Conservation (phyloP, 92 coral and sea anemone genomes). For the Phenganax stokvisi region DNA sequence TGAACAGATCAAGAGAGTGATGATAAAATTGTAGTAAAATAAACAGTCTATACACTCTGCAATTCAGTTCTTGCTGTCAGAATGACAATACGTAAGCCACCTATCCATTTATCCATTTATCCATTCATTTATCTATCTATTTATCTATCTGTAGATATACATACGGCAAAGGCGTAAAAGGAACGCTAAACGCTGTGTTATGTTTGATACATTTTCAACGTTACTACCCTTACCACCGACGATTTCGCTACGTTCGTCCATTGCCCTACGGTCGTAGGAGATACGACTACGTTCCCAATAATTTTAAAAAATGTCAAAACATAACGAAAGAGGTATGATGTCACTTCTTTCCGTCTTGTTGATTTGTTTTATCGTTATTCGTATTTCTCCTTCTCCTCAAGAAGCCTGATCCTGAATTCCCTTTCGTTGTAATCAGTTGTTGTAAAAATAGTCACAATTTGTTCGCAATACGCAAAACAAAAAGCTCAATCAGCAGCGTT, state of each 20-base stretch:
- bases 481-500: too few species aligned
- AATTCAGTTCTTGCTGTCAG: too few species aligned
- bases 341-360: too few species aligned
- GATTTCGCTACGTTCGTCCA: too few species aligned
- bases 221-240: not conserved
- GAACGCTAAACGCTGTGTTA: slow-evolving; percentile 55
- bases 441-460: too few species aligned
- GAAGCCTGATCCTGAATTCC: not conserved
- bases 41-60: too few species aligned
- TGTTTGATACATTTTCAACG: slow-evolving; percentile 12
- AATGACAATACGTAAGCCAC: too few species aligned
- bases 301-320: slow-evolving; percentile 12
- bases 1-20: too few species aligned
- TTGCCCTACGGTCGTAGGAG: too few species aligned
- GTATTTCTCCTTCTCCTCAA: not conserved
- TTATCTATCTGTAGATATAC: slow-evolving; percentile 55
- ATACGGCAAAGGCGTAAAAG: slow-evolving; percentile 78
- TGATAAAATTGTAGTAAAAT: too few species aligned
- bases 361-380: not conserved
- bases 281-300: not conserved
- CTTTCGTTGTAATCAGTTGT: not conserved
- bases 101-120: not conserved
- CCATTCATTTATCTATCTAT: not conserved
- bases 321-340: slow-evolving; percentile 50
- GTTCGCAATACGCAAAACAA: too few species aligned